Evolutionary conservation across 1,140 invertebrate genomes (phyloP), one percentile per base, ranked within the genome.

Genomic region (Temnothorax nylanderi): DNA sequence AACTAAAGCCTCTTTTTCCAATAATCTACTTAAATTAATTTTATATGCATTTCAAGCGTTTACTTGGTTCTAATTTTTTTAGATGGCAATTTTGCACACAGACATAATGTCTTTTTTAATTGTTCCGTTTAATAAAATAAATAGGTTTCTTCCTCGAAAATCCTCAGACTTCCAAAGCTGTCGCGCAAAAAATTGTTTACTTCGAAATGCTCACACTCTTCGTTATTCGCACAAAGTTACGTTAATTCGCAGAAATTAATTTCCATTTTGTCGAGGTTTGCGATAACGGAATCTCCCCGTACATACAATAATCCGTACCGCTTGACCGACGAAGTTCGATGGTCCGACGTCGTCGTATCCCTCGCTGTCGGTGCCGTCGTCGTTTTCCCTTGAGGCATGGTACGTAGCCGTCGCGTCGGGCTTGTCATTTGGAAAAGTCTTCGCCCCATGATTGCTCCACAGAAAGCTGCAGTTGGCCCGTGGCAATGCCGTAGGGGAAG

Each of bases 381-480:
- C 44, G 41, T 76, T 62, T 49, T 86, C 69, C 16, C 13, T 82
- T 21, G 41, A 3, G 1, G 10, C 62, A 34, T 47, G 1, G 58
- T 37, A 37, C 11, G 54, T 18, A 54, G 58, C 10, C 1, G 5
- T 58, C 44, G 7, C 1, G 13, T 64, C 44, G 10, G 10, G 8
- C 7, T 69, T 56, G 16, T 75, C 77, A 32, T 80, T 71, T n/a
- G 47, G 34, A 51, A 47, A 60, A 44, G 21, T n/a, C 34, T 67
- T 89, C n/a, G 51, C 32, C 44, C 78, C 78, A 1, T 75, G 80
- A 58, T 65, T 78, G 62, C 90, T 92, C 94, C 94, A 95, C 21
- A 94, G 90, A 87, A 95, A 94, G 89, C 94, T 94, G 34, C 75
- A 85, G 71, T 95, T 95, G 7, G 89, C 90, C 8, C 47, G 85